These are phyloP conservation scores for Nesidiocoris tenuis DNA, from an alignment of 2,888 invertebrate species.

Conservation along the genomic window DNA sequence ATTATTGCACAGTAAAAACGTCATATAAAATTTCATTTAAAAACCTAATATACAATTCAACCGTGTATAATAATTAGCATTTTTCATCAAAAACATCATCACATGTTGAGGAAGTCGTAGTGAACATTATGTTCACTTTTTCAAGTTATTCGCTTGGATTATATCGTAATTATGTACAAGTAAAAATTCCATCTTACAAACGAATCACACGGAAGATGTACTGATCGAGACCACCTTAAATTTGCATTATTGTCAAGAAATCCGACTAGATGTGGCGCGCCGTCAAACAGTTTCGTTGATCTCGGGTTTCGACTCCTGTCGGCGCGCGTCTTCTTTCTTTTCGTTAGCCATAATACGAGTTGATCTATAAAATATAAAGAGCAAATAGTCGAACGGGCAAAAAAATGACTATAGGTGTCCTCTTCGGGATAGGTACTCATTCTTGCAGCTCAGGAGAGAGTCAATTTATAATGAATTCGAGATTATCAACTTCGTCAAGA, in stretches of 20 bases:
- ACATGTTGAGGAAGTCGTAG: conserved; percentile 4
- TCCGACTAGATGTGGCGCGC: neutral
- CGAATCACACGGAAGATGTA: no score
- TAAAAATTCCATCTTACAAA: no score
- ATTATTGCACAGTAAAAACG: conserved; percentile 31
- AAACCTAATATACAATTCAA: neutral
- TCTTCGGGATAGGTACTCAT: no score
- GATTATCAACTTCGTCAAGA: neutral
- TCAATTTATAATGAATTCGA: neutral
- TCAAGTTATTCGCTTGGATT: conserved; percentile 6
- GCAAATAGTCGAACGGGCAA: neutral
- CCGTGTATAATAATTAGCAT: no score
- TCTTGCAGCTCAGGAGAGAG: no score
- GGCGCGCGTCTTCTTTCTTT: conserved; percentile 2
- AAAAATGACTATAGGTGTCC: neutral
- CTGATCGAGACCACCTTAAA: no score
- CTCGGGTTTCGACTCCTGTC: neutral
- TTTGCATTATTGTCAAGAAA: conserved; percentile 11
- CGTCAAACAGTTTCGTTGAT: neutral
- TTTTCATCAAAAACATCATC: conserved; percentile 22
- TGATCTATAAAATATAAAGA: neutral
- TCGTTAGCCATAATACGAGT: neutral
- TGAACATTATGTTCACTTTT: conserved; percentile 9
- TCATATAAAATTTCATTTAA: conserved; percentile 1
- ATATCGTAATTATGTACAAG: no score